Conservation (phyloP, 2,797 vertebrate species). For the Ficedula albicollis region DNA sequence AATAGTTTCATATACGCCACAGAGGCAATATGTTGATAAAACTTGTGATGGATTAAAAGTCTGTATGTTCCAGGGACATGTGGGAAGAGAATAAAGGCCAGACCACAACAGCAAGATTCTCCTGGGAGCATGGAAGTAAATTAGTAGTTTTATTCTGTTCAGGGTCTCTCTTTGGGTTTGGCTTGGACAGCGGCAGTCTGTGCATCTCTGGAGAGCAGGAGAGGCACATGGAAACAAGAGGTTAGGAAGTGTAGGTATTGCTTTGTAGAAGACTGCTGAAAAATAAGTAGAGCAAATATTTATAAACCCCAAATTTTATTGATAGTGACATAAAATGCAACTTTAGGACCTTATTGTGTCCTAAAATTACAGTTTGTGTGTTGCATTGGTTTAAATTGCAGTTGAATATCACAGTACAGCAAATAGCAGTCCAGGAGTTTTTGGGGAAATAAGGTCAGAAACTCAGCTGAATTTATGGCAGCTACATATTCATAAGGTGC, state of each 20-base stretch:
- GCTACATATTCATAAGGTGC: neutral
- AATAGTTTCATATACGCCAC: neutral
- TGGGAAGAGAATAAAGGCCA: neutral
- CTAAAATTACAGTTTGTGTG: too few species aligned
- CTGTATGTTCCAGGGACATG: neutral
- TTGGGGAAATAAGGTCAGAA: neutral
- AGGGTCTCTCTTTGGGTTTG: neutral
- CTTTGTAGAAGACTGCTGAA: neutral
- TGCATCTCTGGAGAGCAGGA: neutral
- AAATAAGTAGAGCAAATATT: neutral
- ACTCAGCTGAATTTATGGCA: neutral
- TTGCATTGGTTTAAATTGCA: neutral
- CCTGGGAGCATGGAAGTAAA: neutral
- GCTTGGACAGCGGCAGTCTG: fast-evolving
- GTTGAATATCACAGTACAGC: neutral
- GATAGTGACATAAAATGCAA: neutral
- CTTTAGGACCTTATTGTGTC: neutral
- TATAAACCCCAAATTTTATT: neutral
- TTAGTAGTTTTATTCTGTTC: neutral
- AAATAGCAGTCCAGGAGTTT: neutral
- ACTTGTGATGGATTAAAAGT: neutral
- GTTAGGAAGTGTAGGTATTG: neutral
- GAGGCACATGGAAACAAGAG: neutral
- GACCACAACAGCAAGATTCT: neutral
- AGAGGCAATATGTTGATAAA: neutral